Evolutionary conservation across 1,140 invertebrate species (phyloP), one percentile per base, ranked within the genome.

Genomic region (Drosophila kurseongensis): DNA sequence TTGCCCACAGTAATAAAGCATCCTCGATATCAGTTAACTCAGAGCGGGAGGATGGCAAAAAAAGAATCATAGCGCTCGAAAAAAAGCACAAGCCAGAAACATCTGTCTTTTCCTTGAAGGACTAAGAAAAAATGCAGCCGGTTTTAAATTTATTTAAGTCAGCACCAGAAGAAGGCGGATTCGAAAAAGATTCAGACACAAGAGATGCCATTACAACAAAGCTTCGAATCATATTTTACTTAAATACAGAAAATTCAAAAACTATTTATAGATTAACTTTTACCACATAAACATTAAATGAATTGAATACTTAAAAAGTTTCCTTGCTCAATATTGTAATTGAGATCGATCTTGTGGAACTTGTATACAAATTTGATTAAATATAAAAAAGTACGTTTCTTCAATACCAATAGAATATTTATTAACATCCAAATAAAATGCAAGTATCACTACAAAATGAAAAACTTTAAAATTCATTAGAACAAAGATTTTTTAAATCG

Each of bases 11-110:
- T 38, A 52, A 59, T 69, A 50, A 75, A 58, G 57, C 62, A 80
- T 79, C 71, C 79, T 73, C 54, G 76, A 88, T 88, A 88, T 88
- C 83, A 83, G 83, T 89, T 83, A 79, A 89, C 82, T 51, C 59
- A 35, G 52, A 50, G 59, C 56, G 51, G 73, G 75, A 78, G 52
- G 65, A 60, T 66, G 78, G 48, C 14, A 52, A 41, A 27, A 27
- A 36, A 62, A 62, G 29, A 86, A 81, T 63, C 75, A 88, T 67
- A 69, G 81, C 29, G 45, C 14, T 18, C 14, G 29, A 65, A 58
- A 58, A 57, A 75, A 75, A 66, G 48, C 71, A 77, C 55, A 27
- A 48, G 54, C 55, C 48, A 71, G 58, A 47, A 75, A 78, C 84
- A 88, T 75, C 84, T 89, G 84, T 88, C 61, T 32, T 23, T 51